Percentiles rank a stretch among this genome's conserved stretches.
Conservation (phyloP, 2,113 vertebrate species). For the Eulemur macaco region DNA sequence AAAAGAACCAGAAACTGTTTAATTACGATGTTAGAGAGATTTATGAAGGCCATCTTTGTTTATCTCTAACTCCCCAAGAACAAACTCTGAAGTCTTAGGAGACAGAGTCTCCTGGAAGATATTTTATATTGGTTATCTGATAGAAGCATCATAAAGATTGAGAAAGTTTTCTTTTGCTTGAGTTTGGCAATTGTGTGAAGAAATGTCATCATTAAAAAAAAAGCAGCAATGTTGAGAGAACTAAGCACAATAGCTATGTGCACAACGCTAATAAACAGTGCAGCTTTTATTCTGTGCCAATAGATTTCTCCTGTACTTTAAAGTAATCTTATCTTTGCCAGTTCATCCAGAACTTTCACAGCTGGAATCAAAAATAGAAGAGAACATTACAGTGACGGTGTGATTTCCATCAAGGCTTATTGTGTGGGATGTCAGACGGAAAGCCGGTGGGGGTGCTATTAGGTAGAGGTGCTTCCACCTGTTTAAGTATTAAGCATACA, state of each 20-base stretch:
- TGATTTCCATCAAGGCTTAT: conserved; percentile 56
- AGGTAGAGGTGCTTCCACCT: background rate
- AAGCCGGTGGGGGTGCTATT: background rate
- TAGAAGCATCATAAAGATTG: conserved; percentile 69
- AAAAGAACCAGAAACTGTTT: conserved; percentile 70
- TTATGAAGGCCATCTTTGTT: conserved; percentile 73
- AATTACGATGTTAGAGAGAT: conserved; percentile 72
- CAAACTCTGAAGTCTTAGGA: conserved; percentile 75
- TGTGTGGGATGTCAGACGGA: background rate
- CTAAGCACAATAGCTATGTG: conserved; percentile 66
- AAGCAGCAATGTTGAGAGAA: conserved; percentile 64
- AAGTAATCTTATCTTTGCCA: conserved; percentile 73
- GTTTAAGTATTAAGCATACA: background rate
- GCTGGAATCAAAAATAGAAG: conserved; percentile 66
- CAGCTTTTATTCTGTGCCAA: conserved; percentile 78
- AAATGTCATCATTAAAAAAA: conserved; percentile 43
- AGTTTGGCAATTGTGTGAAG: conserved; percentile 67
- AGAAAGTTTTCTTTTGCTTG: conserved; percentile 72
- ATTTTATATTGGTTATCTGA: conserved; percentile 79
- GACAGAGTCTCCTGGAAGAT: conserved; percentile 72
- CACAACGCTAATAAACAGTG: conserved; percentile 75
- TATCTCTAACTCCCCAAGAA: conserved; percentile 73
- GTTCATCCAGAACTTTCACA: conserved; percentile 76
- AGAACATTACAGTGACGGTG: conserved; percentile 59
- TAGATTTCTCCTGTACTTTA: conserved; percentile 67